A percentile compares a stretch with the other conserved stretches of the same genome.
These are phyloP conservation scores for Heterodera carotae DNA, from an alignment of 1,140 invertebrate genomes.

Conservation along the genomic window DNA sequence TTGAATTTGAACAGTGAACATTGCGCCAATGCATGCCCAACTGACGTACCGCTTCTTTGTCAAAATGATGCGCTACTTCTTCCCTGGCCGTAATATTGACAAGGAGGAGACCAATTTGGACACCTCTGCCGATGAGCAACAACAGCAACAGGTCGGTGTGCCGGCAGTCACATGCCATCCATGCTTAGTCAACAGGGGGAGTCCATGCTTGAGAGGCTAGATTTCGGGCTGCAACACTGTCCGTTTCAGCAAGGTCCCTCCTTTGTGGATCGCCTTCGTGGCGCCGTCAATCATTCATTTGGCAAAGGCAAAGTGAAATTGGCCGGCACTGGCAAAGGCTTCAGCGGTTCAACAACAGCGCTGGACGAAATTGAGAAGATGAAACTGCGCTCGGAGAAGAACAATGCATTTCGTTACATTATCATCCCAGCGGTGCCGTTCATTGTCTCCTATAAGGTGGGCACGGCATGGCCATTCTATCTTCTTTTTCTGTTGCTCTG, in stretches of 20 bases:
- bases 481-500: background rate
- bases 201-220: too few relatives aligned
- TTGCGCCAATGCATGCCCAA: conserved; percentile 86
- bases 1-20: conserved; percentile 61
- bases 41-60: conserved; percentile 95
- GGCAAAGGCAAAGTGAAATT: conserved; percentile 52
- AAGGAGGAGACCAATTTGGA: conserved; percentile 56
- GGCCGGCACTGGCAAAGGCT: conserved; percentile 51
- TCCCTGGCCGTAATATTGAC: conserved; percentile 88
- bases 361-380: conserved; percentile 93
- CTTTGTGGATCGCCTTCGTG: conserved; percentile 42
- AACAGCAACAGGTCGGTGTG: conserved; percentile 38
- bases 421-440: conserved; percentile 94
- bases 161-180: background rate
- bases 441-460: conserved; percentile 83
- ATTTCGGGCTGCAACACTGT: too few relatives aligned
- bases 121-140: conserved; percentile 47
- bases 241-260: conserved; percentile 40
- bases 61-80: conserved; percentile 96
- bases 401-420: conserved; percentile 96
- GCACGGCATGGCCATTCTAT: background rate
- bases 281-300: conserved; percentile 47
- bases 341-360: conserved; percentile 50
- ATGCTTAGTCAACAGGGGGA: too few relatives aligned
- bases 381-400: conserved; percentile 96